Conservation (phyloP, 2,797 vertebrate species). For the Denticeps clupeoides region DNA sequence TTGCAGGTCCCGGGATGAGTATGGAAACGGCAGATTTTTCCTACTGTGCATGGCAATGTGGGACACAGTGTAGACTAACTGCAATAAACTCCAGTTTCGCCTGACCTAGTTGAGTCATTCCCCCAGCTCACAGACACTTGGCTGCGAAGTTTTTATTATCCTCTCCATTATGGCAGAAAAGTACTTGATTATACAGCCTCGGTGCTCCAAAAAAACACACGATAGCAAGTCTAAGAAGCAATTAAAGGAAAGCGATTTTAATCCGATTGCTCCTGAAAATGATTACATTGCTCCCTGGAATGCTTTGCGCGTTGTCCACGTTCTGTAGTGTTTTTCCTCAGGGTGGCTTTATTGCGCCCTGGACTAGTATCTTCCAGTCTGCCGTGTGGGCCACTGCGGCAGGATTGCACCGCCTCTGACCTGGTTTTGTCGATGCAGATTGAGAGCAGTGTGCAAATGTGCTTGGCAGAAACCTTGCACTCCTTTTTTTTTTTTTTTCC, state of each 20-base stretch:
- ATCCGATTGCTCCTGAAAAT: neutral
- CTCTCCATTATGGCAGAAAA: neutral
- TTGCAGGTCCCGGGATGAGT: neutral
- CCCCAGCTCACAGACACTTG: neutral
- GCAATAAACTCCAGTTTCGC: constrained; percentile 7
- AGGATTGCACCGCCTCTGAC: constrained; percentile 8
- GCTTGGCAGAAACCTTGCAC: constrained; percentile 12
- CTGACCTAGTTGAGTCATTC: constrained; percentile 4
- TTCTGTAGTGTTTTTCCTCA: neutral
- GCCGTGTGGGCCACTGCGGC: neutral
- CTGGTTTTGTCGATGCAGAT: constrained; percentile 19
- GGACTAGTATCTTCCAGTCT: neutral
- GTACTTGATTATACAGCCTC: neutral
- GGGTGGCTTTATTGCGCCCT: too few species aligned
- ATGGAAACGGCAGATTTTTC: neutral
- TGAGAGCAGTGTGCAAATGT: neutral
- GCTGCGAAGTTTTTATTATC: neutral
- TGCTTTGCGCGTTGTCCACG: neutral
- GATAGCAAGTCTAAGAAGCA: neutral
- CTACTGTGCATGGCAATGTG: constrained; percentile 1
- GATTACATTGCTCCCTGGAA: neutral
- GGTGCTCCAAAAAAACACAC: neutral
- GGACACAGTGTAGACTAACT: neutral
- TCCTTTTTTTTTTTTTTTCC: constrained; percentile 4
- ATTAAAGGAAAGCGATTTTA: constrained; percentile 1